Percentiles rank a stretch among this genome's conserved stretches.
These are phyloP conservation scores for Tonatia bakeri DNA, from an alignment of 2,113 vertebrate genomes.

Conservation along the genomic window DNA sequence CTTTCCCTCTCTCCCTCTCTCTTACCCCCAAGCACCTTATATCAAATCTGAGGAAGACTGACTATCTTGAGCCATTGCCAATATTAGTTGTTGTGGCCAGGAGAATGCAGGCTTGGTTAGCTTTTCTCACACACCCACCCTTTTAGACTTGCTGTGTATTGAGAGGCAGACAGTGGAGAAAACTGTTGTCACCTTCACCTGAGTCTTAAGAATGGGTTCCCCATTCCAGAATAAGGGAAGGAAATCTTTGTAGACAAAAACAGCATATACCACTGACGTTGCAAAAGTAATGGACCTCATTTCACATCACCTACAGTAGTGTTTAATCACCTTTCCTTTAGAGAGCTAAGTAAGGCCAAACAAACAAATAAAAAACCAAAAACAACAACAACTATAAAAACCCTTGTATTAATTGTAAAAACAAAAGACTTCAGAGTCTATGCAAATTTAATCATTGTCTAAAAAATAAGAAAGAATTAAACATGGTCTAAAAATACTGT, in stretches of 20 bases:
- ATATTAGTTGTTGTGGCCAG: not conserved
- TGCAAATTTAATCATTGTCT: not conserved
- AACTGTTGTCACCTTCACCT: not conserved
- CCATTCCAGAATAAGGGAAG: not conserved
- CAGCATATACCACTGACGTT: not conserved
- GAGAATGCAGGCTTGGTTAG: not conserved
- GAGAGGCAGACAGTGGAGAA: no score
- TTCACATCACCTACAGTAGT: not conserved
- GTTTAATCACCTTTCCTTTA: not conserved
- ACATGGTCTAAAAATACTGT: not conserved
- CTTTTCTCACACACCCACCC: not conserved
- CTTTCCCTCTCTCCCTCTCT: not conserved
- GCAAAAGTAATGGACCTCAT: not conserved
- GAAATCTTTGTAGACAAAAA: not conserved
- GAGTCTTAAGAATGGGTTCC: not conserved
- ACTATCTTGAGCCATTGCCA: not conserved
- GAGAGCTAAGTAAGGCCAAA: not conserved
- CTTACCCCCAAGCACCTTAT: fast-evolving
- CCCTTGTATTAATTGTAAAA: not conserved
- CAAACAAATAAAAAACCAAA: no score
- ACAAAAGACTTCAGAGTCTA: not conserved
- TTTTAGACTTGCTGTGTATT: not conserved
- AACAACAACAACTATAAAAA: no score
- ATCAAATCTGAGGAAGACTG: not conserved
- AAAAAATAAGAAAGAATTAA: not conserved